phyloP scores from a whole-genome alignment of 2,888 invertebrate species.

The Latheticus oryzae region DNA sequence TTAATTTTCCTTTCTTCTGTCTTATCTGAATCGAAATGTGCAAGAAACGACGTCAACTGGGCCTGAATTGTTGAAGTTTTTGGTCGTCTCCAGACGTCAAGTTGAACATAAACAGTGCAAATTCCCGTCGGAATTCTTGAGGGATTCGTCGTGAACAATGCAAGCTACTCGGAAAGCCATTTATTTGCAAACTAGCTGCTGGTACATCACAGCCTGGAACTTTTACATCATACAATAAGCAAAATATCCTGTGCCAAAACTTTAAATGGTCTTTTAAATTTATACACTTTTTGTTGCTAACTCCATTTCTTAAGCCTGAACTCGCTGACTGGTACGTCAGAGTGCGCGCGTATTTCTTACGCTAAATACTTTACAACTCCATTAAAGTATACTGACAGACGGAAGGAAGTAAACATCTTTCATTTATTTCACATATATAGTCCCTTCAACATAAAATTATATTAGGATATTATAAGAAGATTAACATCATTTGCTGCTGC shows the following conservation, averaged over 20 bases:
- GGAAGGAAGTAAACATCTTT: constrained; percentile 5
- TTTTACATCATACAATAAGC: constrained; percentile 55
- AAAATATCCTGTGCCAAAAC: constrained; percentile 48
- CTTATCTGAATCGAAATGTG: constrained; percentile 13
- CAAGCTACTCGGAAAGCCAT: constrained; percentile 55
- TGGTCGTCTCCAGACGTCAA: constrained; percentile 48
- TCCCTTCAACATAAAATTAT: constrained; percentile 6
- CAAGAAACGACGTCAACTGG: constrained; percentile 17
- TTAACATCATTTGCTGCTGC: constrained; percentile 2
- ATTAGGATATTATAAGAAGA: background rate
- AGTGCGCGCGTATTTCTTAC: constrained; percentile 31
- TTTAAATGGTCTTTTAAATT: constrained; percentile 53
- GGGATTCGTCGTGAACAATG: constrained; percentile 53
- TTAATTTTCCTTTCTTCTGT: no score
- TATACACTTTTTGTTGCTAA: constrained; percentile 42
- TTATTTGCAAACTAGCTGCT: constrained; percentile 58
- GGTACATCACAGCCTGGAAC: constrained; percentile 52
- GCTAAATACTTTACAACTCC: constrained; percentile 43
- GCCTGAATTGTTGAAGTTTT: constrained; percentile 33
- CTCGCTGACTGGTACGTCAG: constrained; percentile 36
- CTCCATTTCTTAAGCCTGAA: constrained; percentile 37
- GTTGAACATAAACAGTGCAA: constrained; percentile 50
- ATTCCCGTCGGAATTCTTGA: constrained; percentile 50
- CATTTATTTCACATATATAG: constrained; percentile 14
- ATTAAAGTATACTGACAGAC: constrained; percentile 34